phyloP scores from a whole-genome alignment of 2,113 vertebrate genomes.

The Promerops cafer region DNA sequence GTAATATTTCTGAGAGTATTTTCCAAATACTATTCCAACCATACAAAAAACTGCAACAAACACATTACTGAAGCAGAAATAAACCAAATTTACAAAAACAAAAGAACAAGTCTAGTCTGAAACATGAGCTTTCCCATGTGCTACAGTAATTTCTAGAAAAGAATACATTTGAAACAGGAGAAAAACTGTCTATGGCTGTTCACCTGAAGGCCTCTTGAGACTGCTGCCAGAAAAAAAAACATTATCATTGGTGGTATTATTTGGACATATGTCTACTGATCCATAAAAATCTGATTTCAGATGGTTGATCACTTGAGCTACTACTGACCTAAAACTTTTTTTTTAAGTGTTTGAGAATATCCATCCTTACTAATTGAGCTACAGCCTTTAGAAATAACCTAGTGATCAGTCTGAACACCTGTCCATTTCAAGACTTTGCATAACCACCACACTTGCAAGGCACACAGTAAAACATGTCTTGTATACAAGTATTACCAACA shows the following conservation, averaged over 20 bases:
- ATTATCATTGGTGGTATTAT: neutral
- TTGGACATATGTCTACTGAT: neutral
- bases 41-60: neutral
- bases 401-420: neutral
- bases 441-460: neutral
- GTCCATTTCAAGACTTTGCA: neutral
- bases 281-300: neutral
- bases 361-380: neutral
- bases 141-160: neutral
- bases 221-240: neutral
- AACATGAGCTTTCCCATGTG: neutral
- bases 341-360: neutral
- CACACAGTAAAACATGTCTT: neutral
- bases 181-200: neutral
- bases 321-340: neutral
- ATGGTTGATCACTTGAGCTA: neutral
- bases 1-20: neutral
- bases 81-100: neutral
- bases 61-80: neutral
- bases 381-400: neutral
- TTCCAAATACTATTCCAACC: neutral
- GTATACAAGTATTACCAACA: neutral
- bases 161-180: neutral
- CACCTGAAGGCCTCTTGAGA: neutral
- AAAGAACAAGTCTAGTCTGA: neutral